Base-by-base conservation (phyloP, 2,113 vertebrate species). In the Datnioides undecimradiatus region DNA sequence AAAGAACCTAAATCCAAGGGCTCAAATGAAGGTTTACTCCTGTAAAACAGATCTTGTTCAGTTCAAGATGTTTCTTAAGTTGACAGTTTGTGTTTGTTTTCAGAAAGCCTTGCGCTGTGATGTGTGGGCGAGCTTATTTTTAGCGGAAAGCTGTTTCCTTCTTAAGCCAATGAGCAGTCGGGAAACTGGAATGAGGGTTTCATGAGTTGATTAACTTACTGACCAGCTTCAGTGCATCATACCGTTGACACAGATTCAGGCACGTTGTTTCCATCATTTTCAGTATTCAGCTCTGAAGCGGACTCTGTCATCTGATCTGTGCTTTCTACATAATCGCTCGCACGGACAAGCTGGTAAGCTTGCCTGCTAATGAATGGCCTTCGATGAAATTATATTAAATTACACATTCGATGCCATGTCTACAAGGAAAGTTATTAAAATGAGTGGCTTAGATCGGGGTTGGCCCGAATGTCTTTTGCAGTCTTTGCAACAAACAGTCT, bases 11-110 rank as follows among this genome's bases (percentile, higher is more conserved):
- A 41, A 1, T 27, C 25, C 49, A 49, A 49, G n/a, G 11, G 29
- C 36, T 48, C 19, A 34, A 38, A 68, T n/a, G 29, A 16, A 66
- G 6, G 1, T 46, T n/a, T 27, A 17, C 33, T 21, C 12, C 8
- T 43, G 13, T 43, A 8, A 51, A 54, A 45, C 10, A 19, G 9
- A 14, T 13, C 13, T 40, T 25, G 17, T 67, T 34, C 12, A 46
- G 1, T 60, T 60, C 6, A 6, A 73, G 11, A 19, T 19, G 25
- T 29, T 36, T 34, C 49, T 48, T 9, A 38, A 29, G 11, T 34
- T 48, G 70, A 52, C 27, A 25, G 33, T 48, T n/a, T n/a, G n/a
- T n/a, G n/a, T n/a, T n/a, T n/a, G 19, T 59, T 31, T 69, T 43
- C 36, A 55, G 40, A 65, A 49, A 57, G 57, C 29, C 46, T 60